Evolutionary conservation across 2,888 invertebrate genomes (phyloP).

Genomic region (Noctua comes): DNA sequence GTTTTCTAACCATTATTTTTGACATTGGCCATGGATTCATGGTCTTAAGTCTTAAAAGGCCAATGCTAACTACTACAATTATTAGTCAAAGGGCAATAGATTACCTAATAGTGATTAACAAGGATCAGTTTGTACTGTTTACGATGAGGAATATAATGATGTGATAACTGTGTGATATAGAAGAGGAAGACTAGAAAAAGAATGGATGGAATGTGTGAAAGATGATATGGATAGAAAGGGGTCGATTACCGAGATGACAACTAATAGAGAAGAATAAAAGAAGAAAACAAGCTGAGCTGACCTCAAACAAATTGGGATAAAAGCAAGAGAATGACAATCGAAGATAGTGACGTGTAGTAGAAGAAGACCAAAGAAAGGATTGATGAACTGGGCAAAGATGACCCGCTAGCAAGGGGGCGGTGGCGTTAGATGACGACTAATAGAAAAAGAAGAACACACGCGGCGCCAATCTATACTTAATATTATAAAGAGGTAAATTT

Average conservation of each 20-base stretch:
- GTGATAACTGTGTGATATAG: neutral
- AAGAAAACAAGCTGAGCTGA: neutral
- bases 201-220: neutral
- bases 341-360: neutral
- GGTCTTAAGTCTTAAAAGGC: conserved; percentile 7
- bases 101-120: neutral
- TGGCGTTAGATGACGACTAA: neutral
- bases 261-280: neutral
- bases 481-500: no score
- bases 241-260: neutral
- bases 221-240: neutral
- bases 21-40: conserved; percentile 26
- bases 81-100: neutral
- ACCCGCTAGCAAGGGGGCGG: neutral
- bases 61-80: neutral
- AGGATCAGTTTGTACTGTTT: neutral
- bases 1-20: conserved; percentile 3
- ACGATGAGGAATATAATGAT: neutral
- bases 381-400: neutral
- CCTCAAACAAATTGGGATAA: neutral
- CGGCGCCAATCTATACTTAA: no score
- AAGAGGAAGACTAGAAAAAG: neutral
- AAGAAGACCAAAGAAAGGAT: neutral
- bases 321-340: neutral
- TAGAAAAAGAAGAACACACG: neutral